phyloP scores from a whole-genome alignment of 2,888 invertebrate species.

The Trimorus sp. region DNA sequence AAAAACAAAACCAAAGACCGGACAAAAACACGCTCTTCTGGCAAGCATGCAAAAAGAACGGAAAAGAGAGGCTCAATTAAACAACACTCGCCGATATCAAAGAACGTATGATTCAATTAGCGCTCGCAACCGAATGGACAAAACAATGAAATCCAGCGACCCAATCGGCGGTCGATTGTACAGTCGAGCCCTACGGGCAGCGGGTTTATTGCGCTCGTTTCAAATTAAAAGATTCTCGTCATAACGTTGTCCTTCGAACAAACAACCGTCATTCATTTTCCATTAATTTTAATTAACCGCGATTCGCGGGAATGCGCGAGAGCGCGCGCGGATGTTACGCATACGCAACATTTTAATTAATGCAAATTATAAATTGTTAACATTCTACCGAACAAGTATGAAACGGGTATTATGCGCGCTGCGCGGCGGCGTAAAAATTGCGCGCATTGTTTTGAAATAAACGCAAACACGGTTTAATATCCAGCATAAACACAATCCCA shows the following conservation, averaged over 20 bases:
- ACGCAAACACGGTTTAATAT: constrained; percentile 17
- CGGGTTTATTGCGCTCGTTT: constrained; percentile 16
- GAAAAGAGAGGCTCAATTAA: too few relatives aligned
- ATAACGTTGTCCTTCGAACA: constrained; percentile 21
- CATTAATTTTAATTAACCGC: constrained; percentile 20
- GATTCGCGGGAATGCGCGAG: constrained; percentile 22
- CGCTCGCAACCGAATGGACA: constrained; percentile 7
- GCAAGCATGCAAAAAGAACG: too few relatives aligned
- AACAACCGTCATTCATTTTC: constrained; percentile 23
- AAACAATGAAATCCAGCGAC: constrained; percentile 8
- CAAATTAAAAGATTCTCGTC: constrained; percentile 21
- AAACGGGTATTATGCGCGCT: constrained; percentile 9
- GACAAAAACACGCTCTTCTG: too few relatives aligned
- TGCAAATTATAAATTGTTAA: constrained; percentile 36
- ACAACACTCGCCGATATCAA: constrained; percentile 2
- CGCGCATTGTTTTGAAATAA: constrained; percentile 24
- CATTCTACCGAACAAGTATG: constrained; percentile 30
- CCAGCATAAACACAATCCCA: constrained; percentile 25
- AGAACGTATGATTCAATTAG: constrained; percentile 5
- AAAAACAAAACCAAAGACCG: too few relatives aligned
- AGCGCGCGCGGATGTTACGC: not conserved
- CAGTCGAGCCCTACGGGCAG: not conserved
- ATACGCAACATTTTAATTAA: constrained; percentile 34
- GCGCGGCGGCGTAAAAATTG: constrained; percentile 10
- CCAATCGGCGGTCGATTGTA: constrained; percentile 14